Evolutionary conservation across 1,140 invertebrate genomes (phyloP).

Genomic region (Triops cancriformis): DNA sequence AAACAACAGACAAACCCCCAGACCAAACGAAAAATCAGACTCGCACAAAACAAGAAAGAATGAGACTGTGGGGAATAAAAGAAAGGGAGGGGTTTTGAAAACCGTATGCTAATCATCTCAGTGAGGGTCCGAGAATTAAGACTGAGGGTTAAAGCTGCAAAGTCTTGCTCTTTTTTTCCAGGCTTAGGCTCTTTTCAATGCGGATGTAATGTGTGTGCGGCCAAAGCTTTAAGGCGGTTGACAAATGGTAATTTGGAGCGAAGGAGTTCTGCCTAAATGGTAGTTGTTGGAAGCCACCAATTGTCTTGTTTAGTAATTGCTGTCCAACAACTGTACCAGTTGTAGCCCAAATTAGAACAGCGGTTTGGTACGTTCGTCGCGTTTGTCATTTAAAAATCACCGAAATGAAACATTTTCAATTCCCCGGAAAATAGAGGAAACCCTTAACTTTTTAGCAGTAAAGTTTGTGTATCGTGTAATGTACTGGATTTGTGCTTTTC

Average conservation of each 20-base stretch:
- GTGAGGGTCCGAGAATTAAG: neutral
- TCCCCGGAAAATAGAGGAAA: no score
- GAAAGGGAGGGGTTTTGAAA: neutral
- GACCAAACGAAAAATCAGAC: no score
- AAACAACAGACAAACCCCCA: no score
- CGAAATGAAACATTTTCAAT: no score
- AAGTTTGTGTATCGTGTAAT: no score
- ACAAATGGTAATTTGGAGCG: neutral
- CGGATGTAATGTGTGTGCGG: neutral
- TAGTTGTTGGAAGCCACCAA: neutral
- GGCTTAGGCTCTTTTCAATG: neutral
- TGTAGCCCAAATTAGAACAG: neutral
- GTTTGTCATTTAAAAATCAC: no score
- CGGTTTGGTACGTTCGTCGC: no score
- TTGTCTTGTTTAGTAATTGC: neutral
- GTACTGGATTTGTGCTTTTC: neutral
- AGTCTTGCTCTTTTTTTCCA: neutral
- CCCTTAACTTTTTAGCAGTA: no score
- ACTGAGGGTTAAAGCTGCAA: neutral
- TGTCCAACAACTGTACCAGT: neutral
- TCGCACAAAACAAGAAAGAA: no score
- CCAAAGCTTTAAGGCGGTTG: neutral
- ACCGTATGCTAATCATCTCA: constrained; percentile 6
- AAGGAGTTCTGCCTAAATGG: neutral
- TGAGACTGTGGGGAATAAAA: neutral